Evolutionary conservation across 2,113 vertebrate genomes (phyloP).

Genomic region (Oncorhynchus tshawytscha): DNA sequence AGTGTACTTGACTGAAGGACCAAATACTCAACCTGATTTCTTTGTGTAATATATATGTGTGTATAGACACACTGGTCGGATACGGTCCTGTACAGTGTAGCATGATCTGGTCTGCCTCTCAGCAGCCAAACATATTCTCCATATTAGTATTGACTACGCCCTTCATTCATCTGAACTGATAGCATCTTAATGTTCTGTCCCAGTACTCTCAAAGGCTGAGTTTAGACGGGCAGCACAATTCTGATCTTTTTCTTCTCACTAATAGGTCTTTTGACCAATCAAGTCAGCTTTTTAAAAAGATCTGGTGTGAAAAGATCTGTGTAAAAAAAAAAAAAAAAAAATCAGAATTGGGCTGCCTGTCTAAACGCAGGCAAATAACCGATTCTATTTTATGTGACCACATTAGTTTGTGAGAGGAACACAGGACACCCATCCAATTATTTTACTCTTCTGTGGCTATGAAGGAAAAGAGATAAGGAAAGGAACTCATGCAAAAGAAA

Average conservation of each 20-base stretch:
- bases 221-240: too few species aligned
- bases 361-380: neutral
- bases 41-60: neutral
- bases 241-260: too few species aligned
- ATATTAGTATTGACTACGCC: neutral
- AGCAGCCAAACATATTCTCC: neutral
- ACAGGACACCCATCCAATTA: too few species aligned
- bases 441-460: too few species aligned
- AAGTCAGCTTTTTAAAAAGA: too few species aligned
- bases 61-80: neutral
- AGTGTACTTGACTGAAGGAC: constrained; percentile 57
- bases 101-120: too few species aligned
- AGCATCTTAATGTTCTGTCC: neutral
- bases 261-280: too few species aligned
- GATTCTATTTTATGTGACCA: neutral
- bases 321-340: neutral
- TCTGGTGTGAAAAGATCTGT: neutral
- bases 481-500: too few species aligned
- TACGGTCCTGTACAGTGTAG: neutral
- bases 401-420: too few species aligned
- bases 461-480: neutral
- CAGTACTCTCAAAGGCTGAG: neutral
- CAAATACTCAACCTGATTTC: neutral
- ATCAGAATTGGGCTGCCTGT: neutral
- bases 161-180: too few species aligned